phyloP scores from a whole-genome alignment of 30 jellyfish, hydroid and myxozoan genomes.

The Mastigias papua region DNA sequence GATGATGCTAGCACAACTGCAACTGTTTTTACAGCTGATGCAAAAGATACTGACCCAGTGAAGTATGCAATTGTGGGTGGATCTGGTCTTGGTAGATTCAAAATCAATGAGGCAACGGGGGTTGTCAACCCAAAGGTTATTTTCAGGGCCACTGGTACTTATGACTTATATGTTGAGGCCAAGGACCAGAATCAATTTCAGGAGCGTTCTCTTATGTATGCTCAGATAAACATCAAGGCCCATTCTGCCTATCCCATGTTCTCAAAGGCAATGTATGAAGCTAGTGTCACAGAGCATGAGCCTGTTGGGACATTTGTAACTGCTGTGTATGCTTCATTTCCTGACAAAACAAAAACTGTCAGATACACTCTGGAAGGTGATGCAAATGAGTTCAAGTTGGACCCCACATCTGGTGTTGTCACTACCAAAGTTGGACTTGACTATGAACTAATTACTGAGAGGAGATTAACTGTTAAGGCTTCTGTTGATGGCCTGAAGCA shows the following conservation, averaged over 20 bases:
- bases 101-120: constrained; percentile 78
- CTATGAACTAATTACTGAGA: constrained; percentile 68
- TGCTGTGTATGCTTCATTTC: constrained; percentile 86
- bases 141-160: constrained; percentile 58
- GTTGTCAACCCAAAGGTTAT: constrained; percentile 78
- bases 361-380: constrained; percentile 51
- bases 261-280: constrained; percentile 86
- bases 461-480: constrained; percentile 74
- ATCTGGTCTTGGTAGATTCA: constrained; percentile 93
- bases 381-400: constrained; percentile 72
- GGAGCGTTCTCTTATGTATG: constrained; percentile 80
- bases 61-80: constrained; percentile 80
- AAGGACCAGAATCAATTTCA: constrained; percentile 76
- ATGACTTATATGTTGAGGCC: constrained; percentile 88
- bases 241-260: constrained; percentile 61
- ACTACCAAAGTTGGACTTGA: constrained; percentile 77
- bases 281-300: constrained; percentile 77
- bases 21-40: constrained; percentile 70
- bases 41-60: constrained; percentile 56
- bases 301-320: constrained; percentile 75
- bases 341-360: constrained; percentile 66
- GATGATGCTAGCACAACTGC: constrained; percentile 60
- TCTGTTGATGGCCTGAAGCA: constrained; percentile 54
- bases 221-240: constrained; percentile 68
- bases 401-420: constrained; percentile 80